Percentiles rank a stretch among this genome's conserved stretches.
These are phyloP conservation scores for Podarcis siculus DNA, from an alignment of 2,797 vertebrate genomes.

Conservation along the genomic window DNA sequence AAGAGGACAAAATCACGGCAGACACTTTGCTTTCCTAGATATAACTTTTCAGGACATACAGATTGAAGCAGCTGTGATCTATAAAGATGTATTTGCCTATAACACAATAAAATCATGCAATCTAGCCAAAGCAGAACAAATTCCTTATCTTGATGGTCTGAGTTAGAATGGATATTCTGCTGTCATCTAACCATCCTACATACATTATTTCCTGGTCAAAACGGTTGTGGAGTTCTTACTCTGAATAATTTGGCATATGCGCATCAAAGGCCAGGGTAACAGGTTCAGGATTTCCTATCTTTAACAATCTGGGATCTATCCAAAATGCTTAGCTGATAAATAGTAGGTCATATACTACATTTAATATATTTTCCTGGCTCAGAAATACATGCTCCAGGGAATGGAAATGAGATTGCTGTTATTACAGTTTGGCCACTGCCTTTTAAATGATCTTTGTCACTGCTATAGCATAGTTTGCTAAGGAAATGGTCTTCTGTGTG, in stretches of 20 bases:
- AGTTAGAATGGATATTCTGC: neutral
- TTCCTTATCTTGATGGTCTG: neutral
- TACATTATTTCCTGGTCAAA: neutral
- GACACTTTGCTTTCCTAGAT: neutral
- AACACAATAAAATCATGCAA: neutral
- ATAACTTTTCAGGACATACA: neutral
- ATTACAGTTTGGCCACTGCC: neutral
- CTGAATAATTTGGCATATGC: neutral
- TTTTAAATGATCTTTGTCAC: neutral
- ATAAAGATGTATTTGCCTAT: neutral
- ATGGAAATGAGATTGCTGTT: neutral
- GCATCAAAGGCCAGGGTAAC: neutral
- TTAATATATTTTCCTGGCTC: neutral
- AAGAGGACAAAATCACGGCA: neutral
- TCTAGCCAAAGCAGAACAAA: neutral
- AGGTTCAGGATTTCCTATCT: neutral
- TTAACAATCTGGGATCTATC: neutral
- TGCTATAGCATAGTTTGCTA: neutral
- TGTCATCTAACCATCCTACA: neutral
- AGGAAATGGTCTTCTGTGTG: neutral
- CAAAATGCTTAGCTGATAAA: neutral
- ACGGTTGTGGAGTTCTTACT: neutral
- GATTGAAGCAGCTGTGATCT: neutral
- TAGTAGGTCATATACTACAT: neutral
- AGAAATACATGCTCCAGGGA: neutral